Conservation (phyloP, 1,140 invertebrate genomes). For the Mycetomoellerius zeteki region DNA sequence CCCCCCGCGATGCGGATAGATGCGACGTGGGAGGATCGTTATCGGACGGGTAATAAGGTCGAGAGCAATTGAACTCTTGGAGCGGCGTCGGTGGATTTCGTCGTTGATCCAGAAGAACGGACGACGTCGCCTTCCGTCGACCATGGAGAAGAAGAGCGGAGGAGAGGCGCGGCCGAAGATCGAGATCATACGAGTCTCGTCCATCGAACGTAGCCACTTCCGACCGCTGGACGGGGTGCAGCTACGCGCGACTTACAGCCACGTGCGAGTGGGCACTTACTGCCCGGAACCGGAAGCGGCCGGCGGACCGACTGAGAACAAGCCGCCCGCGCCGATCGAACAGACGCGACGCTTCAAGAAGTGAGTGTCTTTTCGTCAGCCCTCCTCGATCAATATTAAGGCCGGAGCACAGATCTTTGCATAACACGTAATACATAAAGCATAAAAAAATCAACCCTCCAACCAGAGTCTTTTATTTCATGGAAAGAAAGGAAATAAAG, state of each 20-base stretch:
- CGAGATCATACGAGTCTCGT: conserved; percentile 84
- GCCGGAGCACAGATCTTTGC: too few species aligned
- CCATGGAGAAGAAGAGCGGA: conserved; percentile 66
- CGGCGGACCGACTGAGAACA: conserved; percentile 74
- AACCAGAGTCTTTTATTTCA: too few species aligned
- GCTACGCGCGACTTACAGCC: conserved; percentile 83
- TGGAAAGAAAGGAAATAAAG: too few species aligned
- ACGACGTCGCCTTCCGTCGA: not conserved
- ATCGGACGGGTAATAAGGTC: not conserved
- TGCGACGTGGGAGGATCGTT: not conserved
- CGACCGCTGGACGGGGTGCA: conserved; percentile 84
- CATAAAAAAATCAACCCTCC: too few species aligned
- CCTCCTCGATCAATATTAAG: not conserved
- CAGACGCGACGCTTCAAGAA: conserved; percentile 83
- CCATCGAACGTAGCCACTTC: conserved; percentile 83
- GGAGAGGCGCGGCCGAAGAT: conserved; percentile 82
- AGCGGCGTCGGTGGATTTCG: conserved; percentile 36
- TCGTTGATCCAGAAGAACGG: conserved; percentile 3
- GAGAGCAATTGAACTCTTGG: conserved; percentile 39
- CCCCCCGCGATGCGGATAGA: conserved; percentile 1
- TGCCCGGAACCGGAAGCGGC: conserved; percentile 81
- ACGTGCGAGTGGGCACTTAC: conserved; percentile 84
- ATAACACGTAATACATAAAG: too few species aligned
- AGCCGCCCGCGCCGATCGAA: conserved; percentile 77
- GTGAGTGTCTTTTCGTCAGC: conserved; percentile 70